A percentile compares a stretch with the other conserved stretches of the same genome.
Conservation (phyloP, 1,140 invertebrate species). For the Drosophila truncata region DNA sequence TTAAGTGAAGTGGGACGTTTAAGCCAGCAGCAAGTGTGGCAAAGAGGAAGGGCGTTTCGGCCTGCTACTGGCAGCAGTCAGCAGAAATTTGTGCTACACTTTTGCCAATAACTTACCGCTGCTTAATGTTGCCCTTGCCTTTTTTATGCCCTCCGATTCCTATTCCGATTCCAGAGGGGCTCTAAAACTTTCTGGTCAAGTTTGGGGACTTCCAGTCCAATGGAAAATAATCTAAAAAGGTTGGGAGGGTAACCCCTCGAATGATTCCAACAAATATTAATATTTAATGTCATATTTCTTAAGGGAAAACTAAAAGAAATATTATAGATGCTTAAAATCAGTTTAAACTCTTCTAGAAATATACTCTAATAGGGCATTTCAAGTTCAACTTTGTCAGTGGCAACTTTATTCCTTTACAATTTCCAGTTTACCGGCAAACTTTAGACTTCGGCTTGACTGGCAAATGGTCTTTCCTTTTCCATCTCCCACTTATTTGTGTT, state of each 20-base stretch:
- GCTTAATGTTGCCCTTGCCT: constrained; percentile 43
- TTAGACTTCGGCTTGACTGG: constrained; percentile 45
- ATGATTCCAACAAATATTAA: background rate
- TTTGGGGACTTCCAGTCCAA: constrained; percentile 1
- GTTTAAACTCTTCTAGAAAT: background rate
- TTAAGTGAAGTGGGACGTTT: constrained; percentile 77
- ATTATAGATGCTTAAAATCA: background rate
- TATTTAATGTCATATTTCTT: background rate
- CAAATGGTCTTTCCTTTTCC: constrained; percentile 56
- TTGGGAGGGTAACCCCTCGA: background rate
- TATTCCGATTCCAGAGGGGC: background rate
- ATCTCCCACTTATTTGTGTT: constrained; percentile 66
- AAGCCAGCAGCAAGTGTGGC: constrained; percentile 50
- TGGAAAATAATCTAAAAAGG: constrained; percentile 13
- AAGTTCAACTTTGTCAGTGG: background rate
- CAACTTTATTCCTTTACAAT: constrained; percentile 26
- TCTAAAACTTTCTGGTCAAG: constrained; percentile 9
- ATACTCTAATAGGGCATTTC: constrained; percentile 19
- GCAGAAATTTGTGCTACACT: constrained; percentile 67
- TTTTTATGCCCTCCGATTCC: constrained; percentile 17
- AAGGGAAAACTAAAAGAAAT: background rate
- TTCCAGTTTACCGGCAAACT: constrained; percentile 40
- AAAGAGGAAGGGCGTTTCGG: constrained; percentile 1
- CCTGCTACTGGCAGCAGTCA: constrained; percentile 67
- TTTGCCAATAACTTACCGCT: constrained; percentile 65